A percentile compares a stretch with the other conserved stretches of the same genome.
Conservation (phyloP, 2,113 vertebrate species). For the Misgurnus anguillicaudatus region DNA sequence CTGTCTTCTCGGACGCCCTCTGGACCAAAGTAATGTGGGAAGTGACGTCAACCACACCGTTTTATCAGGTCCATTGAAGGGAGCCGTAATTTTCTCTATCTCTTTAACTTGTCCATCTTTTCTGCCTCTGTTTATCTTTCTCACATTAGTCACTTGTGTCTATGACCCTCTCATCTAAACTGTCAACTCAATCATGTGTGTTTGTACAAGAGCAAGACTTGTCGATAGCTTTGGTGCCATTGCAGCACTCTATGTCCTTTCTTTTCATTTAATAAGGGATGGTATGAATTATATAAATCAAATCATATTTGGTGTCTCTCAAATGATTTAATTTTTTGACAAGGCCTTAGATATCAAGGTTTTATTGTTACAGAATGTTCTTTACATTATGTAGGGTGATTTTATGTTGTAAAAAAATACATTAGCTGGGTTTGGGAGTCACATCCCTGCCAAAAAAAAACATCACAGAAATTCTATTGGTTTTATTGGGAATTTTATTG, state of each 20-base stretch:
- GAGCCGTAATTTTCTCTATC: constrained; percentile 36
- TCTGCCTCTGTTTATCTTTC: constrained; percentile 35
- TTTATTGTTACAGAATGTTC: too few species aligned
- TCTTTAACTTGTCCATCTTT: constrained; percentile 15
- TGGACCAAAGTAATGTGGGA: constrained; percentile 38
- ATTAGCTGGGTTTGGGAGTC: too few species aligned
- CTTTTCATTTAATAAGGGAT: constrained; percentile 25
- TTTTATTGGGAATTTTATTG: too few species aligned
- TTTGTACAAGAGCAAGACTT: constrained; percentile 27
- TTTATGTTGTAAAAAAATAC: too few species aligned
- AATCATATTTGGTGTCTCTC: not conserved
- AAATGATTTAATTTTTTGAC: too few species aligned
- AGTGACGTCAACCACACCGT: constrained; percentile 50
- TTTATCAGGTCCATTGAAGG: constrained; percentile 53
- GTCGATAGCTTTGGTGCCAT: constrained; percentile 33
- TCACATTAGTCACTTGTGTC: constrained; percentile 23
- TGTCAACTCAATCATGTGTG: constrained; percentile 17
- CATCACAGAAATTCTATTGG: too few species aligned
- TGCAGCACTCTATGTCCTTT: not conserved
- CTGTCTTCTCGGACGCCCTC: not conserved
- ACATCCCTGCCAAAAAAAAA: too few species aligned
- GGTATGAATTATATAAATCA: constrained; percentile 58
- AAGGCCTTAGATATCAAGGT: too few species aligned
- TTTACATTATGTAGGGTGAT: too few species aligned
- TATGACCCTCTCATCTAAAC: constrained; percentile 5